Conservation (phyloP, 2,113 vertebrate species). For the Sinocyclocheilus maitianheensis region DNA sequence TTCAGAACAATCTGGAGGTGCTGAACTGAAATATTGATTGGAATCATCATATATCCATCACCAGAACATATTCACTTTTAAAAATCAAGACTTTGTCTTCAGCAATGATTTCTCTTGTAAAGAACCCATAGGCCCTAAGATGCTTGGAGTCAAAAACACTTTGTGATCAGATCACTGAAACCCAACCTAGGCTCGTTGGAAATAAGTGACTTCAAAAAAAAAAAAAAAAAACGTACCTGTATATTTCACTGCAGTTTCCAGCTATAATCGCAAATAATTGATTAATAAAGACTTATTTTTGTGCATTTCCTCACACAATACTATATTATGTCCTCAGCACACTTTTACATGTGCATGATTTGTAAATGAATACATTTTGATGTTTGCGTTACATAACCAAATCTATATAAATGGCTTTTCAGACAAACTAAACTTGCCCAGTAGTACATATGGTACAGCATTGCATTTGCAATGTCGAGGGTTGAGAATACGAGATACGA, state of each 20-base stretch:
- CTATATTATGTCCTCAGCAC: background rate
- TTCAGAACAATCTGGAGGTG: background rate
- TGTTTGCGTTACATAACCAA: too few species aligned
- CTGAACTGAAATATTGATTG: background rate
- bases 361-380: too few species aligned
- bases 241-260: background rate
- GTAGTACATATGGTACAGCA: background rate
- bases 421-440: background rate
- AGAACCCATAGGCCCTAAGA: background rate
- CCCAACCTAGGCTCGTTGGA: background rate
- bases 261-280: background rate
- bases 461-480: background rate
- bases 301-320: background rate
- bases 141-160: background rate
- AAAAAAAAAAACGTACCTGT: background rate
- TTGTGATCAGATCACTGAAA: background rate
- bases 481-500: too few species aligned
- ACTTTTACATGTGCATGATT: background rate
- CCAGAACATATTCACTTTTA: background rate
- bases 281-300: background rate
- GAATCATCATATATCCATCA: background rate
- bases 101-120: background rate
- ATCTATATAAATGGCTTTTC: too few species aligned
- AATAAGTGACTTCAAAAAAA: background rate
- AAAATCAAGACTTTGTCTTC: background rate